Evolutionary conservation across 2,888 invertebrate species (phyloP), one percentile per base, ranked within the genome.

Genomic region (Dryadula phaetusa): DNA sequence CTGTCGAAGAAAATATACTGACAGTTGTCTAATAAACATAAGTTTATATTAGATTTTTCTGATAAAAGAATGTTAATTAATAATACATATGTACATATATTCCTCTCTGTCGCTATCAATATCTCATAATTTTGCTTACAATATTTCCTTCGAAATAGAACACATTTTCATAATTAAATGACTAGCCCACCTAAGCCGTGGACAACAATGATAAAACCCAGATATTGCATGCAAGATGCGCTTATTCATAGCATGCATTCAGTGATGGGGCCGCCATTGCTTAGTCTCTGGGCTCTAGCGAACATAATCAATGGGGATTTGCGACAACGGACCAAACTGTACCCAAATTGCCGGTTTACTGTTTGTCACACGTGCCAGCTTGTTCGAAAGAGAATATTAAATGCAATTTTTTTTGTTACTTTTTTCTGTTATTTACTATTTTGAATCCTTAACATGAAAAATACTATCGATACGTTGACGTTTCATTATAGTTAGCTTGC

Each of bases 301-400:
- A 75, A 78, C 80, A 79, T 79, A 82, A 82, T 82, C 82, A 83
- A 84, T 81, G 77, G 72, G 70, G 67, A 81, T 81, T 85, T 81
- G 77, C 78, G 69, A 81, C 77, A 77, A 70, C 71, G 74, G 74
- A 70, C 75, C 70, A 74, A 72, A 72, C 67, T 73, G 72, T 73
- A 71, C 75, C 74, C 72, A 74, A 74, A 75, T 75, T 67, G 66
- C 69, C 69, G 64, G 60, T 61, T 66, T 42, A 28, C 40, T 64
- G 49, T 64, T 49, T 64, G 58, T 40, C 56, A 69, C 62, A 70
- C 67, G 65, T 67, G 65, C 58, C 42, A n/a, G 37, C 44, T 58
- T 58, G 37, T 47, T 46, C 22, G 18, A 12, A 44, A n/a, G n/a
- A 14, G 28, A 56, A 54, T 62, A 40, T 52, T 42, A 6, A 0